Percentiles rank a stretch among this genome's conserved stretches.
These are phyloP conservation scores for Acrobeloides nanus DNA, from an alignment of 2,888 invertebrate species.

Conservation along the genomic window DNA sequence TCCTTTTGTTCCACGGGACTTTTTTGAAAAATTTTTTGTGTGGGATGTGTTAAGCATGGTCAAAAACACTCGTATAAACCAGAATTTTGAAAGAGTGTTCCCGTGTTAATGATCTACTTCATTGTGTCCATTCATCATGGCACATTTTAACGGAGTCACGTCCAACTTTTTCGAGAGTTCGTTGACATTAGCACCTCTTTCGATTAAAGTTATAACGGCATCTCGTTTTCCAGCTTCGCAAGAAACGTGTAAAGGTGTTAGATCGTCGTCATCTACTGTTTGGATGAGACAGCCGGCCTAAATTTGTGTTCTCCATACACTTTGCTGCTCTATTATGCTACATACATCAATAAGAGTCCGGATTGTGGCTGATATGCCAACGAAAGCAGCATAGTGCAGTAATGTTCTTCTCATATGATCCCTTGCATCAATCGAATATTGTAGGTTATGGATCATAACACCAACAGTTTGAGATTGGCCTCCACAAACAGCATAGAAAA, in stretches of 20 bases:
- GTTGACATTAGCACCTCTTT: slow-evolving; percentile 13
- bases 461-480: slow-evolving; percentile 44
- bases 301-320: background rate
- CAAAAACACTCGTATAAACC: too few species aligned
- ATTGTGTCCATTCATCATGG: too few species aligned
- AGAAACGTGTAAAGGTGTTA: slow-evolving; percentile 36
- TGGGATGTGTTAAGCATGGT: too few species aligned
- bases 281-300: slow-evolving; percentile 29
- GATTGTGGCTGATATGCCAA: slow-evolving; percentile 41
- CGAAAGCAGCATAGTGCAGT: slow-evolving; percentile 49
- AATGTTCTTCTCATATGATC: too few species aligned
- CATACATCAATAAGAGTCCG: slow-evolving; percentile 30
- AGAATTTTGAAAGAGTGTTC: too few species aligned
- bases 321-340: background rate
- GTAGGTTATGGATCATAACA: slow-evolving; percentile 42
- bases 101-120: too few species aligned
- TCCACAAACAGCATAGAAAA: slow-evolving; percentile 49
- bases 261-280: slow-evolving; percentile 23
- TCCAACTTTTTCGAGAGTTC: slow-evolving; percentile 27
- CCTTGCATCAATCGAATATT: slow-evolving; percentile 4
- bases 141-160: slow-evolving; percentile 40
- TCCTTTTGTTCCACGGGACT: too few species aligned
- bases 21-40: too few species aligned
- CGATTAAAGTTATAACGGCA: slow-evolving; percentile 8
- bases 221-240: slow-evolving; percentile 16